Percentiles rank a stretch among this genome's conserved stretches.
Conservation (phyloP, 2,797 vertebrate species). For the Oreochromis grahami region DNA sequence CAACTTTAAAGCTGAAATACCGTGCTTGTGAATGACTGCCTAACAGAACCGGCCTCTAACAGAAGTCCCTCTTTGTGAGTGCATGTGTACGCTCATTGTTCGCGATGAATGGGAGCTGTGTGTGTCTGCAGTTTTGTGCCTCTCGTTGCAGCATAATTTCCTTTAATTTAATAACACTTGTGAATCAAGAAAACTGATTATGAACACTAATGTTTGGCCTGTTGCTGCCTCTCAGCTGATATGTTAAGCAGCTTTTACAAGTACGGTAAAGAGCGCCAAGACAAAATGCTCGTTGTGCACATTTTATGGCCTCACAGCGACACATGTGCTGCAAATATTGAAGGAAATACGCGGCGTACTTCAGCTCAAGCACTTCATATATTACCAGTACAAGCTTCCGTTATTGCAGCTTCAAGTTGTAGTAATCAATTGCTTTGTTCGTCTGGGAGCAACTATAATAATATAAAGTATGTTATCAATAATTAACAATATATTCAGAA, state of each 20-base stretch:
- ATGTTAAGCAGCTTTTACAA: background rate
- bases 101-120: background rate
- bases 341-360: background rate
- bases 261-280: background rate
- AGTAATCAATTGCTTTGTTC: background rate
- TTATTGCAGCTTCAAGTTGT: background rate
- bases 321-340: background rate
- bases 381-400: background rate
- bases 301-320: background rate
- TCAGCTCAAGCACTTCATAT: background rate
- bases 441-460: background rate
- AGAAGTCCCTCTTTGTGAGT: background rate
- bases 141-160: background rate
- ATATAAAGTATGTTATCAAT: background rate
- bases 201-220: background rate
- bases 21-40: background rate
- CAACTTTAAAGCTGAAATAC: background rate
- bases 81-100: background rate
- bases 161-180: background rate
- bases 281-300: background rate
- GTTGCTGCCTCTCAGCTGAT: background rate
- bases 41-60: background rate
- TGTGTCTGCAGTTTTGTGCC: background rate
- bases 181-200: background rate
- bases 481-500: background rate